Conservation (phyloP, 2,888 invertebrate species). For the Sycophila texana region DNA sequence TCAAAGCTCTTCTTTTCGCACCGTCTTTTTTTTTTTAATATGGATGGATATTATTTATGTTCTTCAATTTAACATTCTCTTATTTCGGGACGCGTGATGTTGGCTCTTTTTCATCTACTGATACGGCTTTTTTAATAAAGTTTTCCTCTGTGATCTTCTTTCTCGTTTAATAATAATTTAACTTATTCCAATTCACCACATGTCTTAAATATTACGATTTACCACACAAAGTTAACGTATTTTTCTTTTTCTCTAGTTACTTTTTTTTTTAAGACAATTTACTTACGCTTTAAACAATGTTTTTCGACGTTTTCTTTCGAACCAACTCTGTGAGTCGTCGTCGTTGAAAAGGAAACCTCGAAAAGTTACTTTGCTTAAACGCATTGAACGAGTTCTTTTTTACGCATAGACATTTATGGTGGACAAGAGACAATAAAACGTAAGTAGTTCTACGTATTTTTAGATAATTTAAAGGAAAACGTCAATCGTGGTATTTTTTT, state of each 20-base stretch:
- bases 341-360: neutral
- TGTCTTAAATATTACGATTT: slow-evolving; percentile 45
- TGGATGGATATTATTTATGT: too few species aligned
- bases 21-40: too few species aligned
- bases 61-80: too few species aligned
- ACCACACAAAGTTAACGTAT: slow-evolving; percentile 47
- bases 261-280: slow-evolving; percentile 21
- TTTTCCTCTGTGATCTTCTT: neutral
- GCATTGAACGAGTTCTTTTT: slow-evolving; percentile 25
- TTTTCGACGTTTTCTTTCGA: slow-evolving; percentile 4
- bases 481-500: slow-evolving; percentile 14
- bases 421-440: slow-evolving; percentile 32
- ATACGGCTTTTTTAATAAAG: slow-evolving; percentile 4
- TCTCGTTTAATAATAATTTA: slow-evolving; percentile 14
- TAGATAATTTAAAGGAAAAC: slow-evolving; percentile 46
- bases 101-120: too few species aligned
- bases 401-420: slow-evolving; percentile 52
- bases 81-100: too few species aligned
- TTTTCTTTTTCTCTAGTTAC: slow-evolving; percentile 25
- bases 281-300: neutral
- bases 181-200: slow-evolving; percentile 22
- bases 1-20: too few species aligned
- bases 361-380: slow-evolving; percentile 36
- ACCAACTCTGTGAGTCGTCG: too few species aligned
- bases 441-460: slow-evolving; percentile 26